phyloP scores from a whole-genome alignment of 2,797 vertebrate species.

The Melanotaenia parkinsoni region DNA sequence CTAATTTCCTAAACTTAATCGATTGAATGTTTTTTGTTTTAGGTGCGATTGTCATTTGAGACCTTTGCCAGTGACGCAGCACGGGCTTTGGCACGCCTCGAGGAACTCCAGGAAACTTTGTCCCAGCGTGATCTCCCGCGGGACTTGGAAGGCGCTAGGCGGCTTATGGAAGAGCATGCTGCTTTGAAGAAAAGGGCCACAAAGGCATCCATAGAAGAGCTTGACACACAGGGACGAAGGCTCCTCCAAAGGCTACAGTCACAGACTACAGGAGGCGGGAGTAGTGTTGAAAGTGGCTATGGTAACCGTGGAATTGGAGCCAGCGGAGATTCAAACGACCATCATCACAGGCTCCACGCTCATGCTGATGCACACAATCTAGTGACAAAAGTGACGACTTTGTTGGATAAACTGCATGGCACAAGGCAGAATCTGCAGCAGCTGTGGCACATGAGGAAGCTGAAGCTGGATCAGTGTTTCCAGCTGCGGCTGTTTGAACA shows the following conservation, averaged over 20 bases:
- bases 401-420: slow-evolving; percentile 93
- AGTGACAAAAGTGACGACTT: slow-evolving; percentile 90
- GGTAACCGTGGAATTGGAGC: slow-evolving; percentile 82
- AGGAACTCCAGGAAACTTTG: slow-evolving; percentile 95
- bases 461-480: slow-evolving; percentile 95
- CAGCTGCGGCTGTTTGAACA: slow-evolving; percentile 96
- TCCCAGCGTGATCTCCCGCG: slow-evolving; percentile 95
- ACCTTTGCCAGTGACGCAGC: slow-evolving; percentile 94
- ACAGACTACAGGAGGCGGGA: slow-evolving; percentile 82
- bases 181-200: slow-evolving; percentile 94
- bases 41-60: slow-evolving; percentile 88
- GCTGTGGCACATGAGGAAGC: slow-evolving; percentile 95
- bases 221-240: slow-evolving; percentile 93
- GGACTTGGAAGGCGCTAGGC: slow-evolving; percentile 93
- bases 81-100: slow-evolving; percentile 91
- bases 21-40: slow-evolving; percentile 7
- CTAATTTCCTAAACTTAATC: background rate
- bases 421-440: slow-evolving; percentile 96
- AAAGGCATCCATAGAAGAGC: slow-evolving; percentile 94
- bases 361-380: slow-evolving; percentile 93
- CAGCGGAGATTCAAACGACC: slow-evolving; percentile 74
- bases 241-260: slow-evolving; percentile 93
- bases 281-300: slow-evolving; percentile 74
- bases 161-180: slow-evolving; percentile 95
- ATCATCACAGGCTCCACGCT: slow-evolving; percentile 75